Conservation (phyloP, 1,140 invertebrate genomes). For the Alviniconcha marisindica region DNA sequence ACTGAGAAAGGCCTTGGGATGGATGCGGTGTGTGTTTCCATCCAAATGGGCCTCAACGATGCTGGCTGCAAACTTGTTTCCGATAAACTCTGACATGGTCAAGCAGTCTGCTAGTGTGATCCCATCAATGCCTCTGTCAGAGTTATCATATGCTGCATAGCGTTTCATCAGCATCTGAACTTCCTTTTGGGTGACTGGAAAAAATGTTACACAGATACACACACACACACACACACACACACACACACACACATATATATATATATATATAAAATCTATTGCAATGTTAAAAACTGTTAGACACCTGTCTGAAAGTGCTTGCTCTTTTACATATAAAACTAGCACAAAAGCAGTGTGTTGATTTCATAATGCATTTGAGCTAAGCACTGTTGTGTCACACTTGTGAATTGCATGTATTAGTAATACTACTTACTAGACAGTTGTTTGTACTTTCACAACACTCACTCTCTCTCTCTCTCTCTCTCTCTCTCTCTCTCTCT, state of each 20-base stretch:
- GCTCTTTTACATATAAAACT: too few relatives aligned
- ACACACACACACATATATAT: background rate
- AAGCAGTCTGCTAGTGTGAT: conserved; percentile 54
- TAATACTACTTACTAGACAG: too few relatives aligned
- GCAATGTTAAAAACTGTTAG: too few relatives aligned
- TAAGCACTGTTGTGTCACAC: too few relatives aligned
- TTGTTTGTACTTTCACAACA: too few relatives aligned
- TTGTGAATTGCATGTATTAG: too few relatives aligned
- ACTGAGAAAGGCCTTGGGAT: conserved; percentile 55
- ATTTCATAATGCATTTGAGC: too few relatives aligned
- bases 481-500: background rate
- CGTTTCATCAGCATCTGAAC: conserved; percentile 53
- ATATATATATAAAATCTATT: background rate
- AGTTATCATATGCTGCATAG: conserved; percentile 54
- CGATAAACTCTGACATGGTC: conserved; percentile 61
- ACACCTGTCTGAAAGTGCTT: too few relatives aligned
- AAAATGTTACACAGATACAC: background rate
- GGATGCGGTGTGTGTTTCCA: conserved; percentile 44
- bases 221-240: conserved; percentile 25
- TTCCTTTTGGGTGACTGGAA: conserved; percentile 58
- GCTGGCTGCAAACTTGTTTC: conserved; percentile 55
- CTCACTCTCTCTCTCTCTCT: background rate
- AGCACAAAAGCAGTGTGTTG: too few relatives aligned
- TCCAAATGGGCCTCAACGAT: conserved; percentile 55
- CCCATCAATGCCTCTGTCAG: conserved; percentile 51